phyloP scores from a whole-genome alignment of 2,113 vertebrate genomes.

The Apistogramma diplotaenia region DNA sequence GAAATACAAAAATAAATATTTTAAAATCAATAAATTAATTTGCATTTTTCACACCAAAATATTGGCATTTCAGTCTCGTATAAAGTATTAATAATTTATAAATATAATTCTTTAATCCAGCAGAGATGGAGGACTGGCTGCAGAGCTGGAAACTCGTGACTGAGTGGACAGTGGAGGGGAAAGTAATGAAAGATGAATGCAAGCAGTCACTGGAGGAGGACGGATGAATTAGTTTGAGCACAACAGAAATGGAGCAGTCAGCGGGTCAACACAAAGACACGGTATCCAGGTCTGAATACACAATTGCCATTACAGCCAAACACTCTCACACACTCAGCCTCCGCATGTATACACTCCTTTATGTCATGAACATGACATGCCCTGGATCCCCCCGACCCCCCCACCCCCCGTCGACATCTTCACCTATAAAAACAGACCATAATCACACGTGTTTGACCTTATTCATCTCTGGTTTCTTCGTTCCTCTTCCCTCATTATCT shows the following conservation, averaged over 20 bases:
- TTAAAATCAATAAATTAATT: neutral
- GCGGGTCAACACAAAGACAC: slow-evolving; percentile 27
- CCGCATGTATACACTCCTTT: neutral
- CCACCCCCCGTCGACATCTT: slow-evolving; percentile 5
- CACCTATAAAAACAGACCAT: slow-evolving; percentile 36
- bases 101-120: neutral
- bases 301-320: neutral
- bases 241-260: slow-evolving; percentile 36
- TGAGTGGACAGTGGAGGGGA: neutral
- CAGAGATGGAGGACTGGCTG: neutral
- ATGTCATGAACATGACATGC: neutral
- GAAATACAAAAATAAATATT: neutral
- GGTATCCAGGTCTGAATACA: neutral
- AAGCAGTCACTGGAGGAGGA: neutral
- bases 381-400: neutral
- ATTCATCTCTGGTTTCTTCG: slow-evolving; percentile 1
- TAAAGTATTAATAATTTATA: neutral
- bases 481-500: slow-evolving; percentile 11
- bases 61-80: neutral
- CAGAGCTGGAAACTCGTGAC: neutral
- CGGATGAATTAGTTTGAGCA: slow-evolving; percentile 13
- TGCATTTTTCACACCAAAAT: neutral
- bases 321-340: neutral
- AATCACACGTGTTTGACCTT: slow-evolving; percentile 29
- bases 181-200: neutral